Percentiles rank a stretch among this genome's conserved stretches.
phyloP scores from a whole-genome alignment of 2,113 vertebrate genomes.

The Apodemus speciosus region DNA sequence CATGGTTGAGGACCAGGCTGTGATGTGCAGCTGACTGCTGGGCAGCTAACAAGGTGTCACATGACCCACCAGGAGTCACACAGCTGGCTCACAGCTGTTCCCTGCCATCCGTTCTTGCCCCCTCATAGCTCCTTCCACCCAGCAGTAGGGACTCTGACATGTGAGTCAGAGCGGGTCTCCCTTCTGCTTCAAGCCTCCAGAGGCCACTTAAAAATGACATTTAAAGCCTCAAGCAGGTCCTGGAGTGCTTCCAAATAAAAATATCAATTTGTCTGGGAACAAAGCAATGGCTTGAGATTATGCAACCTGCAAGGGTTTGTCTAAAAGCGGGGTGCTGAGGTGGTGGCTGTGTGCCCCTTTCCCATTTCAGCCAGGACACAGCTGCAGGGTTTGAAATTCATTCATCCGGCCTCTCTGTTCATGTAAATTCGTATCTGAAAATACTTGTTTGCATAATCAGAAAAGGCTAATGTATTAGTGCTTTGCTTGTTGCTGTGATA shows the following conservation, averaged over 20 bases:
- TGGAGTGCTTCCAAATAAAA: constrained; percentile 48
- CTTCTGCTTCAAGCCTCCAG: constrained; percentile 13
- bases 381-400: neutral
- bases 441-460: neutral
- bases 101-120: too few species aligned
- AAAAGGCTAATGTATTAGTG: neutral
- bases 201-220: constrained; percentile 46
- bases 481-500: neutral
- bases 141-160: neutral
- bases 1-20: neutral
- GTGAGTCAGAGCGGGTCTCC: neutral
- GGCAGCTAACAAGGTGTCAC: neutral
- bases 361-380: neutral
- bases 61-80: neutral
- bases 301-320: constrained; percentile 23
- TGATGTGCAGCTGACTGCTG: neutral
- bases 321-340: neutral
- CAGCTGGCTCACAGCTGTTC: neutral
- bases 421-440: constrained; percentile 32
- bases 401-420: neutral
- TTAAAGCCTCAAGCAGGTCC: constrained; percentile 26
- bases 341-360: neutral
- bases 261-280: constrained; percentile 19
- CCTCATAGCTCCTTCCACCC: neutral
- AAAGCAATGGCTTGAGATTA: constrained; percentile 52